Evolutionary conservation across 2,797 vertebrate genomes (phyloP), one percentile per base, ranked within the genome.

Genomic region (Mycteria americana): DNA sequence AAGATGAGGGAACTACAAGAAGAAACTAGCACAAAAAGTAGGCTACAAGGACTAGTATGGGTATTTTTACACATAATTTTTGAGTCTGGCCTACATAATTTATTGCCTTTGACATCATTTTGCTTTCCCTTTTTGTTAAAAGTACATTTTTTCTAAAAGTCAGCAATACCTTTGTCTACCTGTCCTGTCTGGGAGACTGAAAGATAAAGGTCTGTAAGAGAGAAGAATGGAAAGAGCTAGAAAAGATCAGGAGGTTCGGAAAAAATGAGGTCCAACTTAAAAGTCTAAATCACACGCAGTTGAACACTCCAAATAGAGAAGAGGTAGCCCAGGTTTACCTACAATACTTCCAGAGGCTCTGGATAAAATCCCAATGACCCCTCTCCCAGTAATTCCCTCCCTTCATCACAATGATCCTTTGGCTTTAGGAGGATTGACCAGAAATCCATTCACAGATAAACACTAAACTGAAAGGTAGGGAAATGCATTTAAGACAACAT

Each of bases 161-260:
- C 98, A 98, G 98, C 99, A 99, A 99, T 99, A 99, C 99, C 99
- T 99, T 98, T 98, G 98, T 99, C 99, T 99, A 99, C 99, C 99
- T 99, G 99, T 99, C 99, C 99, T 99, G 99, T 98, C 99, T 99
- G 99, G 99, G 99, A 99, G 99, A 99, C 98, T 99, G 99, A 99
- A 99, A 99, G 99, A 99, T 99, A 99, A 99, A 99, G 98, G 98
- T 99, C 99, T 99, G 99, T 97, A 99, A 99, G 98, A 99, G 98
- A 99, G 99, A 99, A 99, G 99, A 99, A 99, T 98, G 99, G 98
- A 99, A 99, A 99, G 99, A 99, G 99, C 99, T 99, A 99, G 98
- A 99, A 96, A 98, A 99, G 98, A 99, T 99, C 99, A 99, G 98
- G 98, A 99, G 98, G 98, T 98, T 98, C 98, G 31, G 97, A 94